Evolutionary conservation across 1,140 invertebrate genomes (phyloP).

Genomic region (Drosophila repletoides): DNA sequence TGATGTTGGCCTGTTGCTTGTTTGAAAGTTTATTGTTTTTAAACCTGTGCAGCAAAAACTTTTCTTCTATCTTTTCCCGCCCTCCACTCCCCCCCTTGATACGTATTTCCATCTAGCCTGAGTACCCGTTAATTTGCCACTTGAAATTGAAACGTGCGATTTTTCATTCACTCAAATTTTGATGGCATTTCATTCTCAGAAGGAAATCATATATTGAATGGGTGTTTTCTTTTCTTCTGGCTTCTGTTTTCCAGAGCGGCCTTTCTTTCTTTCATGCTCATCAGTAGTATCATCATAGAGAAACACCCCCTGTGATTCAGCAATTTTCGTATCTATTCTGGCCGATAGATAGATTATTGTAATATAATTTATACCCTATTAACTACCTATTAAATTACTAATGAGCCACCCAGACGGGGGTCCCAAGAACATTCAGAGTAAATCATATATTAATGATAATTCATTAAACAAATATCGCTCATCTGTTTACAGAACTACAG

Average conservation of each 20-base stretch:
- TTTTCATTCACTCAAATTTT: constrained; percentile 51
- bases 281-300: neutral
- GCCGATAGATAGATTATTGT: neutral
- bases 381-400: constrained; percentile 10
- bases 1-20: constrained; percentile 8
- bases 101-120: too few relatives aligned
- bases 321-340: neutral
- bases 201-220: constrained; percentile 11
- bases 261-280: neutral
- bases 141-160: constrained; percentile 60
- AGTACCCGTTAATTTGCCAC: constrained; percentile 71
- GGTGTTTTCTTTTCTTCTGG: neutral
- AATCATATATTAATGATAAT: too few relatives aligned
- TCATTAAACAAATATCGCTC: too few relatives aligned
- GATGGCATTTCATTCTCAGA: constrained; percentile 14
- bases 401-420: too few relatives aligned
- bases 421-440: too few relatives aligned
- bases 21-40: constrained; percentile 77
- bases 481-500: too few relatives aligned
- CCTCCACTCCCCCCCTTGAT: too few relatives aligned
- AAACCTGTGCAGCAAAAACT: constrained; percentile 58
- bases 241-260: neutral
- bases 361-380: constrained; percentile 4
- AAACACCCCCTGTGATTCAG: constrained; percentile 8
- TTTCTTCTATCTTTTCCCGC: constrained; percentile 39